phyloP scores from a whole-genome alignment of 2,888 invertebrate genomes.

The Leptinotarsa rubiginosa region DNA sequence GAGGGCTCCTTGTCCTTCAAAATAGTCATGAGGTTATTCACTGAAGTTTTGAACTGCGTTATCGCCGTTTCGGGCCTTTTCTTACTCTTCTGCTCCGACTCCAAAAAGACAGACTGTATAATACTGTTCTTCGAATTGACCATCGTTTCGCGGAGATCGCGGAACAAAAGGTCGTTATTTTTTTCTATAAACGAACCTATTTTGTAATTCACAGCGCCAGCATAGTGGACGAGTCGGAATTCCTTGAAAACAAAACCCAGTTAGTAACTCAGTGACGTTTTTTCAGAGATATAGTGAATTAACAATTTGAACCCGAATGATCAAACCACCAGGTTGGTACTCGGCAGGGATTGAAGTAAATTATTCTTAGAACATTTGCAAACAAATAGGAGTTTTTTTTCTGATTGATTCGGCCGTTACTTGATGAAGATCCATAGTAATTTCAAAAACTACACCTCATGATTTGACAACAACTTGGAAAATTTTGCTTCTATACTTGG shows the following conservation, averaged over 20 bases:
- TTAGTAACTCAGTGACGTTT: no score
- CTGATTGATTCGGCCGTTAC: no score
- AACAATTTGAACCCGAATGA: no score
- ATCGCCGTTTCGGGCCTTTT: slow-evolving; percentile 91
- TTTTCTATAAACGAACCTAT: slow-evolving; percentile 90
- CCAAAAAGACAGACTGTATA: slow-evolving; percentile 72
- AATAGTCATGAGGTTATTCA: slow-evolving; percentile 88
- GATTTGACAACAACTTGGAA: no score
- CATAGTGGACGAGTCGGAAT: slow-evolving; percentile 91
- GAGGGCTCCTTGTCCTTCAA: slow-evolving; percentile 94
- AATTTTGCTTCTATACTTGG: no score
- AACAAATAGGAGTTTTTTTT: no score
- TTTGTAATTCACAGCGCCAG: slow-evolving; percentile 92
- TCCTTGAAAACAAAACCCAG: slow-evolving; percentile 70
- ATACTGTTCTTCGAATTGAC: slow-evolving; percentile 76
- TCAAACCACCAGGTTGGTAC: no score
- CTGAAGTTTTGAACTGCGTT: slow-evolving; percentile 89
- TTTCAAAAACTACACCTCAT: no score
- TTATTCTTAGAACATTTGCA: no score
- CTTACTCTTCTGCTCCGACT: slow-evolving; percentile 77
- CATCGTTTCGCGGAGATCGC: slow-evolving; percentile 89
- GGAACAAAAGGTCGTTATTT: slow-evolving; percentile 90
- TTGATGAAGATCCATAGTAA: no score
- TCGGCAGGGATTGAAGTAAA: no score
- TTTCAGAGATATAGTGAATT: no score